Conservation (phyloP, 1,140 invertebrate species). For the Macrostomum lignano region DNA sequence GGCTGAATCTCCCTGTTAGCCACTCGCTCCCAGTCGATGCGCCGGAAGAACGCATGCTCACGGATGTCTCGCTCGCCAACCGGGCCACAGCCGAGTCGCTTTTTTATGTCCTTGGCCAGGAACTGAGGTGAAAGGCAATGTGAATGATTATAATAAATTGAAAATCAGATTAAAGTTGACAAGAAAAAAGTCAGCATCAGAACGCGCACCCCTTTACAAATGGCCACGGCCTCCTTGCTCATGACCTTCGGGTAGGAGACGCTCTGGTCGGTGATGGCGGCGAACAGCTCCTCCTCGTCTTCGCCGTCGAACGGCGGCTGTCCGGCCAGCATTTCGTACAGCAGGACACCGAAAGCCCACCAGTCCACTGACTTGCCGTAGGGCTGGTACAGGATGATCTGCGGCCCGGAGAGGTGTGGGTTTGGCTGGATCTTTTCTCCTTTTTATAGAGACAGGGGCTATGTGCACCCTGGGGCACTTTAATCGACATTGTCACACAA, state of each 20-base stretch:
- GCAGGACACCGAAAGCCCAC: slow-evolving; percentile 95
- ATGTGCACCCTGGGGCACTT: too few relatives aligned
- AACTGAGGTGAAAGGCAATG: too few relatives aligned
- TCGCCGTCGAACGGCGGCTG: slow-evolving; percentile 93
- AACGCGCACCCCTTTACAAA: slow-evolving; percentile 69
- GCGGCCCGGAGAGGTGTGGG: too few relatives aligned
- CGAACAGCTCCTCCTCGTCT: slow-evolving; percentile 89
- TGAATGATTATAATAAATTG: too few relatives aligned
- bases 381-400: slow-evolving; percentile 73
- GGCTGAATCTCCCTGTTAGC: slow-evolving; percentile 84
- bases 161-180: too few relatives aligned
- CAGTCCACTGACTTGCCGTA: slow-evolving; percentile 98
- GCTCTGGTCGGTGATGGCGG: slow-evolving; percentile 83
- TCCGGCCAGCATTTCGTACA: slow-evolving; percentile 94
- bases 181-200: too few relatives aligned
- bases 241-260: slow-evolving; percentile 87
- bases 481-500: too few relatives aligned
- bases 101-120: slow-evolving; percentile 70
- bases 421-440: too few relatives aligned
- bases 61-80: slow-evolving; percentile 65
- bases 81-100: slow-evolving; percentile 57
- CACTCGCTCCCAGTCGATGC: slow-evolving; percentile 88
- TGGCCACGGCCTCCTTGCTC: slow-evolving; percentile 71
- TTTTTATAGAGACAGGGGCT: too few relatives aligned
- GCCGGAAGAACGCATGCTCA: slow-evolving; percentile 76